These are phyloP conservation scores for Pogonocherus hispidulus DNA, from an alignment of 2,888 invertebrate genomes.

Conservation along the genomic window DNA sequence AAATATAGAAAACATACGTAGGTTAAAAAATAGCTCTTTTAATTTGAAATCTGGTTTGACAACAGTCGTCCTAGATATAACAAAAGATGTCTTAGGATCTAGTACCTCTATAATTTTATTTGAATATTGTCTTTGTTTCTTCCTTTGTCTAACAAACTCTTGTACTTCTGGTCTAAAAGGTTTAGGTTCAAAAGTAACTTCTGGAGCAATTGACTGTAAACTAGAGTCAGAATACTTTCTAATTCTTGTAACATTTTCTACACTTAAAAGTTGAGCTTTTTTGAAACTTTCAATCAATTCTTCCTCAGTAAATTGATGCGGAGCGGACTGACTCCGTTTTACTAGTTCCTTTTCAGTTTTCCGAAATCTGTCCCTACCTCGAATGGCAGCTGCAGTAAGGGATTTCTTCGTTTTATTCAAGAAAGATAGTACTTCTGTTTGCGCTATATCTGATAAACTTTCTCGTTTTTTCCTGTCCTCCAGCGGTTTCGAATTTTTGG, in stretches of 20 bases:
- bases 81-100: constrained; percentile 63
- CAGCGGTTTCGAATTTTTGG: constrained; percentile 23
- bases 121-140: constrained; percentile 58
- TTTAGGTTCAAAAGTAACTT: constrained; percentile 54
- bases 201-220: constrained; percentile 48
- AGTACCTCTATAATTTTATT: constrained; percentile 64
- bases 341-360: constrained; percentile 59
- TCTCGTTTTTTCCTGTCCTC: constrained; percentile 48
- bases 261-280: constrained; percentile 66
- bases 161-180: constrained; percentile 62
- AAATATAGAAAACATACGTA: constrained; percentile 61
- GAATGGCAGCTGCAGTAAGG: constrained; percentile 54
- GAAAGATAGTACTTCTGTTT: constrained; percentile 60
- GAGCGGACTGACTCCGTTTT: constrained; percentile 74
- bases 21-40: constrained; percentile 55
- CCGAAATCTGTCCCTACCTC: constrained; percentile 56
- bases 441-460: constrained; percentile 59
- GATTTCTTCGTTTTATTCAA: constrained; percentile 64
- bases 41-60: constrained; percentile 53
- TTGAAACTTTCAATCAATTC: constrained; percentile 72
- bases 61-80: constrained; percentile 56
- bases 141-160: constrained; percentile 55
- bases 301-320: constrained; percentile 72
- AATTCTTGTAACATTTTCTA: constrained; percentile 56
- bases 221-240: constrained; percentile 58